Evolutionary conservation across 2,113 vertebrate genomes (phyloP), one percentile per base, ranked within the genome.

Genomic region (Macquaria ambigua): DNA sequence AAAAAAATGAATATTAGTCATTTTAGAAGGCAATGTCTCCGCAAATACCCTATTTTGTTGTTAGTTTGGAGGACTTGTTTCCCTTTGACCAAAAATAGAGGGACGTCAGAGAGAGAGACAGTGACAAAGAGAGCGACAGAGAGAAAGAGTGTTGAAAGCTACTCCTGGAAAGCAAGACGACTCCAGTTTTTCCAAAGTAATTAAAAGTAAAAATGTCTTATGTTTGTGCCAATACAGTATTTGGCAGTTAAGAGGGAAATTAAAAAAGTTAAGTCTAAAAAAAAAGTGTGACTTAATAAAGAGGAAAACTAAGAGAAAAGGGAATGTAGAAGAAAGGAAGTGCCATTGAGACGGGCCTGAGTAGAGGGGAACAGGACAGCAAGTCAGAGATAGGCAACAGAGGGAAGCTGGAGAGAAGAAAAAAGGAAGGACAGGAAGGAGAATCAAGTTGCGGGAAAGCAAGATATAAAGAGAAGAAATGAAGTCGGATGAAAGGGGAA

Each of bases 401-500:
- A 59, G 1, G 31, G 55, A 66, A 53, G 41, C 59, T 62, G 25
- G 31, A 78, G 48, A 74, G 67, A 67, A 41, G 62, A 63, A 68
- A 37, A 87, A 53, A 58, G 3, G n/a, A 48, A 71, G 21, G n/a
- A 67, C 6, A 73, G 71, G 63, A 83, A 75, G 63, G 4, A 76
- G 46, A 85, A 71, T 62, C 62, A 37, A 79, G n/a, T 34, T 61
- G 34, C 31, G 21, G 64, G n/a, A 78, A 79, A 79, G 52, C 28
- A 23, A 85, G 55, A 68, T 50, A 70, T 34, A 12, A 84, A 79
- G 84, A 74, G 31, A 82, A 77, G 53, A 55, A 74, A 72, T 31
- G n/a, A 80, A 58, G 63, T 63, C 52, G 74, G 61, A 83, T n/a
- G 59, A 61, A 66, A 46, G 16, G 20, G 48, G 3, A 25, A 69